Percentiles rank a stretch among this genome's conserved stretches.
These are phyloP conservation scores for Varanus salvator DNA, from an alignment of 2,113 vertebrate species.

Conservation along the genomic window DNA sequence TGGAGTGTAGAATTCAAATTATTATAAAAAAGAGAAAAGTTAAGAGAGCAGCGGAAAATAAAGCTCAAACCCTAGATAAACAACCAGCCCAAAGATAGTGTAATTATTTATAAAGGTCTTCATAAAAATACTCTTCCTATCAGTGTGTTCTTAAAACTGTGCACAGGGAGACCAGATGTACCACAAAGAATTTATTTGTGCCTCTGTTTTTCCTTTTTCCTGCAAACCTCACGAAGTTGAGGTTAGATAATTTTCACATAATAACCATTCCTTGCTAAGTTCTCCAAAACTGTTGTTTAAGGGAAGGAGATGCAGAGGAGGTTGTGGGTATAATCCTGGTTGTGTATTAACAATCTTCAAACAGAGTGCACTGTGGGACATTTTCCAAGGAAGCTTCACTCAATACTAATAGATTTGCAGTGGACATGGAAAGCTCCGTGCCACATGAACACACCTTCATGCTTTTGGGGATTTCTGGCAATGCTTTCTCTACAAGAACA, in stretches of 20 bases:
- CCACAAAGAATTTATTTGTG: constrained; percentile 2
- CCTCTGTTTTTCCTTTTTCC: constrained; percentile 11
- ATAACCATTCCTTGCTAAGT: neutral
- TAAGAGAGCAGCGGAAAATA: neutral
- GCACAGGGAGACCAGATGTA: neutral
- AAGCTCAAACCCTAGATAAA: neutral
- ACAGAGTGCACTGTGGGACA: neutral
- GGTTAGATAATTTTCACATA: constrained; percentile 11
- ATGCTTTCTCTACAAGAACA: neutral
- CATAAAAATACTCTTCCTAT: constrained; percentile 24
- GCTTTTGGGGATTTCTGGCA: neutral
- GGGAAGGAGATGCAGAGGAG: neutral
- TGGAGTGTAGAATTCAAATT: neutral
- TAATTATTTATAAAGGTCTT: constrained; percentile 22
- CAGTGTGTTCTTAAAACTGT: neutral
- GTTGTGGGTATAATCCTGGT: no score
- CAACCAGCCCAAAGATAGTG: constrained; percentile 3
- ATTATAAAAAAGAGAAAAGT: neutral
- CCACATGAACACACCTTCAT: neutral
- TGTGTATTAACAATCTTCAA: neutral
- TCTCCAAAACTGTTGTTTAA: neutral
- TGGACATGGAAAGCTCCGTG: neutral
- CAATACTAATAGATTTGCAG: neutral
- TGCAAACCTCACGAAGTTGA: neutral
- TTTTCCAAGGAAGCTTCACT: neutral